Conservation (phyloP, 2,888 invertebrate species). For the Limnephilus rhombicus region DNA sequence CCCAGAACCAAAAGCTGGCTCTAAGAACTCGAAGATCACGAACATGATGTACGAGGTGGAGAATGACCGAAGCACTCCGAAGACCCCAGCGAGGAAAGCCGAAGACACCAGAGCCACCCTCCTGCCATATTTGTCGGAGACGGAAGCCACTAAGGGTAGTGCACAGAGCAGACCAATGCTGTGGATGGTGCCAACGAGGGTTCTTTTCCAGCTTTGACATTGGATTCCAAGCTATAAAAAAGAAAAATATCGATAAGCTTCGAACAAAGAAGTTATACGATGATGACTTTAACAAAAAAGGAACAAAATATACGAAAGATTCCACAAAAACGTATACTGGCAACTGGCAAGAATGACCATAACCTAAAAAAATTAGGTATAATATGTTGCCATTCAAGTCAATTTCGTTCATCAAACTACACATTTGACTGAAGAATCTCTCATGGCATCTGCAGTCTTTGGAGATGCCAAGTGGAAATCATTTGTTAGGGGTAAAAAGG, state of each 20-base stretch:
- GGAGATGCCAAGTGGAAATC: too few species aligned
- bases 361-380: too few species aligned
- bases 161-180: constrained; percentile 82
- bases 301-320: not conserved
- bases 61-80: constrained; percentile 78
- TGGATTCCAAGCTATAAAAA: constrained; percentile 62
- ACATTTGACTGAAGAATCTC: too few species aligned
- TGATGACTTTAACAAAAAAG: too few species aligned
- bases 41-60: constrained; percentile 77
- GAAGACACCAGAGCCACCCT: constrained; percentile 78
- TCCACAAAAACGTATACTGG: too few species aligned
- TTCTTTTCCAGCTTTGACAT: constrained; percentile 77
- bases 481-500: too few species aligned
- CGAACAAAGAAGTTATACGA: too few species aligned
- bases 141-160: constrained; percentile 80
- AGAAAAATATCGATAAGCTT: not conserved
- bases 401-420: not conserved
- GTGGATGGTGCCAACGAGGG: constrained; percentile 79
- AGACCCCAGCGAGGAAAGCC: constrained; percentile 76
- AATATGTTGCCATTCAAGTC: too few species aligned
- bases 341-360: too few species aligned
- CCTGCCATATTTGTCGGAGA: constrained; percentile 84
- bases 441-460: too few species aligned
- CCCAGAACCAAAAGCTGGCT: constrained; percentile 76
- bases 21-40: constrained; percentile 77